phyloP scores from a whole-genome alignment of 2,113 vertebrate genomes.

The Aleadryas rufinucha region DNA sequence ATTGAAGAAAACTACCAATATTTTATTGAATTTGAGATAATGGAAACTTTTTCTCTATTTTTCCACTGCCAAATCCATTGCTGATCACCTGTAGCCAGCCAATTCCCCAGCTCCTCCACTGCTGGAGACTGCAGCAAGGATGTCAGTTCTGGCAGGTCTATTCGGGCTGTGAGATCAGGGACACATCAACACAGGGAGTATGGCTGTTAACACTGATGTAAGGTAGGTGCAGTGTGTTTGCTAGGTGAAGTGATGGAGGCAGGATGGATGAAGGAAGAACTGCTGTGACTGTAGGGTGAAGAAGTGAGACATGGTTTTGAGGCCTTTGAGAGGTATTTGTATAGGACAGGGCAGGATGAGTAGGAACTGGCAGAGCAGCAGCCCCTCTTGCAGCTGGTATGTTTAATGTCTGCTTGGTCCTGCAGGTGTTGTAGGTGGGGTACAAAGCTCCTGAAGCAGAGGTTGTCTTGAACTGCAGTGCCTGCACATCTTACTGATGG shows the following conservation, averaged over 20 bases:
- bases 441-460: not conserved
- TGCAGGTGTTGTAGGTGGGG: not conserved
- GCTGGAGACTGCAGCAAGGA: not conserved
- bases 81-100: not conserved
- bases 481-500: not conserved
- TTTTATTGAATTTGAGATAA: not conserved
- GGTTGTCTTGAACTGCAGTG: not conserved
- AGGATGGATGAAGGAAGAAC: not conserved
- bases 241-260: not conserved
- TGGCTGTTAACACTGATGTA: not conserved
- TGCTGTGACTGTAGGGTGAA: not conserved
- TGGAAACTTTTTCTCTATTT: not conserved
- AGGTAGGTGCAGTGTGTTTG: not conserved
- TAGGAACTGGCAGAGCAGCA: not conserved
- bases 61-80: not conserved
- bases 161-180: not conserved
- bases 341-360: not conserved
- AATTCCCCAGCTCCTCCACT: accelerated
- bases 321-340: not conserved
- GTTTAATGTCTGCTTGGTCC: not conserved
- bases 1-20: not conserved
- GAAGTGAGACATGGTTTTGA: not conserved
- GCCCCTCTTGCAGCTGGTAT: not conserved
- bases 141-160: not conserved
- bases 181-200: not conserved